phyloP scores from a whole-genome alignment of 2,113 vertebrate genomes.

The Globicephala melas region DNA sequence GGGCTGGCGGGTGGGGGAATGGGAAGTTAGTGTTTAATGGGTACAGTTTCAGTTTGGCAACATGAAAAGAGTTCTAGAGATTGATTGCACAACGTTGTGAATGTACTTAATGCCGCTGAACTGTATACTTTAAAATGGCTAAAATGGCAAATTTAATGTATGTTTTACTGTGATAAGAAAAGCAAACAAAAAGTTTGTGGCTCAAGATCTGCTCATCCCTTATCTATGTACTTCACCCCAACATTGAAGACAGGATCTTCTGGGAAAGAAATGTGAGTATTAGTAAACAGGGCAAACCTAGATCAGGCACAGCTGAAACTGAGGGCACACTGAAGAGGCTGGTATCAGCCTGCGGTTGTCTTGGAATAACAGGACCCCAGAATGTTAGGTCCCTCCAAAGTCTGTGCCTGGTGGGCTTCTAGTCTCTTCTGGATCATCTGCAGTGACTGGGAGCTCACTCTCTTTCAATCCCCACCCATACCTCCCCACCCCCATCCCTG shows the following conservation, averaged over 20 bases:
- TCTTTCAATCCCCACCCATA: not conserved
- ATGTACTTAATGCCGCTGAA: not conserved
- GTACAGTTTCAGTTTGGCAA: not conserved
- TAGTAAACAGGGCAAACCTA: not conserved
- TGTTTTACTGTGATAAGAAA: not conserved
- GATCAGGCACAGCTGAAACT: not conserved
- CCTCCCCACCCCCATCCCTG: not conserved
- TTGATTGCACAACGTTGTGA: not conserved
- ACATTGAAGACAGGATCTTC: not conserved
- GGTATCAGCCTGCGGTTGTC: not conserved
- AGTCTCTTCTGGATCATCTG: not conserved
- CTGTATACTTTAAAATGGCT: not conserved
- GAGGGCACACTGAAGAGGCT: not conserved
- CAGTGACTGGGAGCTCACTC: not conserved
- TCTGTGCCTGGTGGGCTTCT: not conserved
- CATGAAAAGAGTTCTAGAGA: not conserved
- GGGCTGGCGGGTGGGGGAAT: too few relatives aligned
- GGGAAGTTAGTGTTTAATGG: not conserved
- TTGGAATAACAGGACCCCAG: not conserved
- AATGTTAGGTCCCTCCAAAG: not conserved
- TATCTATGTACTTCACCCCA: not conserved
- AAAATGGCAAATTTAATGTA: not conserved
- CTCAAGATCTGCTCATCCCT: not conserved
- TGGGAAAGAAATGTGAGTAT: not conserved
- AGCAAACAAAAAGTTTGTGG: not conserved